A percentile compares a stretch with the other conserved stretches of the same genome.
phyloP scores from a whole-genome alignment of 2,888 invertebrate genomes.

The Lithophane ornitopus region DNA sequence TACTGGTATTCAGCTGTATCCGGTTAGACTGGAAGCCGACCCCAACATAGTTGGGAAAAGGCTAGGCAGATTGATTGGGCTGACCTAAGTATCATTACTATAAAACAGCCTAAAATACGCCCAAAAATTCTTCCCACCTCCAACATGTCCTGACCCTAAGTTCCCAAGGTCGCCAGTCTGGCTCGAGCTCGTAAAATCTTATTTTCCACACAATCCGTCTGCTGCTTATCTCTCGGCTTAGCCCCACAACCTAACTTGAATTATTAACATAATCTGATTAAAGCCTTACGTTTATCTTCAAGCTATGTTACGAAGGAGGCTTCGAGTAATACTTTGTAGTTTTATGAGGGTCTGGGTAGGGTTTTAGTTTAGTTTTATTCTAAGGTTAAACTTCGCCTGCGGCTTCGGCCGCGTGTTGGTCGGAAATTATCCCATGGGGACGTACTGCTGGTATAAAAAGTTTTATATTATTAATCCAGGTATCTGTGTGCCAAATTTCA shows the following conservation, averaged over 20 bases:
- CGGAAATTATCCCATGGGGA: too few species aligned
- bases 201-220: slow-evolving; percentile 69
- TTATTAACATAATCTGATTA: slow-evolving; percentile 70
- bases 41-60: too few species aligned
- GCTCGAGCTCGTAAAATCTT: slow-evolving; percentile 70
- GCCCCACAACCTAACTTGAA: slow-evolving; percentile 56
- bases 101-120: slow-evolving; percentile 1
- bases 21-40: too few species aligned
- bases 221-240: slow-evolving; percentile 66
- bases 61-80: too few species aligned
- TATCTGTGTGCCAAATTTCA: too few species aligned
- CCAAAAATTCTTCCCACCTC: slow-evolving; percentile 1
- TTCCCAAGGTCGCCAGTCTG: slow-evolving; percentile 62
- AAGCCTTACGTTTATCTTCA: slow-evolving; percentile 68
- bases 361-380: slow-evolving; percentile 22
- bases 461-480: too few species aligned
- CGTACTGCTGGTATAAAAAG: too few species aligned
- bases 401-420: too few species aligned
- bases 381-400: background rate
- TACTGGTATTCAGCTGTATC: too few species aligned
- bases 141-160: slow-evolving; percentile 9
- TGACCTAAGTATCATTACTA: background rate
- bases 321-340: slow-evolving; percentile 20
- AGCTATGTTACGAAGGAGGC: slow-evolving; percentile 52
- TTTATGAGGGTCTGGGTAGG: slow-evolving; percentile 44